phyloP scores from a whole-genome alignment of 2,888 invertebrate species.

The Eristalinus sepulchralis region DNA sequence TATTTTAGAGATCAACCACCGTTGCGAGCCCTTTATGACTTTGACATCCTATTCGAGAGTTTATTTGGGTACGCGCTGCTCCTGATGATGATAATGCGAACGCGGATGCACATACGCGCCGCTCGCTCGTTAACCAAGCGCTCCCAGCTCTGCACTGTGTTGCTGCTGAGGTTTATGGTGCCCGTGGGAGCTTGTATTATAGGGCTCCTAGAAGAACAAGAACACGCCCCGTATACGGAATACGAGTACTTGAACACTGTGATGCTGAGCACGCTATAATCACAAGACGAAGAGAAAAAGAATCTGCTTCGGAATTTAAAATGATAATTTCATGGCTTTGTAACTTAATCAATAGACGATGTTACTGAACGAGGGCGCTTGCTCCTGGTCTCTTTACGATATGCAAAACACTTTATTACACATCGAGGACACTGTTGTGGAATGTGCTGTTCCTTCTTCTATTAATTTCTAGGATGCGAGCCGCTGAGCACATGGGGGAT shows the following conservation, averaged over 20 bases:
- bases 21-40: constrained; percentile 65
- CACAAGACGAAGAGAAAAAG: constrained; percentile 28
- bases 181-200: constrained; percentile 67
- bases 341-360: constrained; percentile 67
- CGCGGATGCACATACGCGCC: constrained; percentile 40
- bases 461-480: constrained; percentile 10
- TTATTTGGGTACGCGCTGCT: constrained; percentile 22
- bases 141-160: constrained; percentile 39
- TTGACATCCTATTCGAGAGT: constrained; percentile 56
- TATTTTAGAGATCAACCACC: constrained; percentile 65
- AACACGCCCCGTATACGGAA: constrained; percentile 30
- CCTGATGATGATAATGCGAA: constrained; percentile 50
- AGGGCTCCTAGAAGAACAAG: constrained; percentile 48
- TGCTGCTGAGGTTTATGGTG: constrained; percentile 63
- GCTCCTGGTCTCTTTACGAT: constrained; percentile 54
- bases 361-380: constrained; percentile 47
- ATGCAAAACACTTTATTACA: constrained; percentile 69
- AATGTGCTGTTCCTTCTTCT: constrained; percentile 33
- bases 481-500: constrained; percentile 2
- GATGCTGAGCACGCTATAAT: constrained; percentile 26
- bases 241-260: constrained; percentile 1
- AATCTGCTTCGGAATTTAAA: constrained; percentile 59
- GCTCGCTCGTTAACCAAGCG: constrained; percentile 49
- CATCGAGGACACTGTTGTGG: constrained; percentile 50
- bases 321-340: constrained; percentile 70